These are phyloP conservation scores for Arctopsyche grandis DNA, from an alignment of 1,140 invertebrate species.

Conservation along the genomic window DNA sequence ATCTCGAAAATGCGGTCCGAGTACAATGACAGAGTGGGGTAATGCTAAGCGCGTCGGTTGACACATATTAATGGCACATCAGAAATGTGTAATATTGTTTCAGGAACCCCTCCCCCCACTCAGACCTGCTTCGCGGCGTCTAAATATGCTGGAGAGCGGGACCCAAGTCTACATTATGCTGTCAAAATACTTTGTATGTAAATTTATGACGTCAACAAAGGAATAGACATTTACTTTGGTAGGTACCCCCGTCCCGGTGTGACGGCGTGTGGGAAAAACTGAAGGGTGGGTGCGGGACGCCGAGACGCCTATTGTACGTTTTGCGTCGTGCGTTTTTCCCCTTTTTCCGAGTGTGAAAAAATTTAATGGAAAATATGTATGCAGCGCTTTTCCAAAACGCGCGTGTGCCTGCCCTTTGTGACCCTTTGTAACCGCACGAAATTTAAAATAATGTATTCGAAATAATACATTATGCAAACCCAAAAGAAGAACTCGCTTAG, in stretches of 20 bases:
- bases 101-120: background rate
- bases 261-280: background rate
- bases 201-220: constrained; percentile 32
- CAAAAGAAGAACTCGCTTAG: background rate
- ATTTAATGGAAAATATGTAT: constrained; percentile 32
- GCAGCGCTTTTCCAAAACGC: constrained; percentile 28
- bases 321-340: background rate
- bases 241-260: too few species aligned
- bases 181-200: constrained; percentile 32
- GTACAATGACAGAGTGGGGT: background rate
- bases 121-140: constrained; percentile 16
- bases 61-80: constrained; percentile 32
- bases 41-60: background rate
- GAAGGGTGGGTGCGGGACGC: background rate
- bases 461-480: constrained; percentile 7
- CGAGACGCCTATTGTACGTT: background rate
- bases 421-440: constrained; percentile 24
- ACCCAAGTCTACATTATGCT: constrained; percentile 28
- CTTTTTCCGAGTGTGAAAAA: constrained; percentile 19
- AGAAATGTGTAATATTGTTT: constrained; percentile 29
- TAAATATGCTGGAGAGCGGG: constrained; percentile 24
- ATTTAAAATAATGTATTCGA: constrained; percentile 25
- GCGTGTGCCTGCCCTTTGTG: background rate
- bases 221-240: constrained; percentile 32
- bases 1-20: background rate